Conservation (phyloP, 2,113 vertebrate genomes). For the Colistium nudipinnis region DNA sequence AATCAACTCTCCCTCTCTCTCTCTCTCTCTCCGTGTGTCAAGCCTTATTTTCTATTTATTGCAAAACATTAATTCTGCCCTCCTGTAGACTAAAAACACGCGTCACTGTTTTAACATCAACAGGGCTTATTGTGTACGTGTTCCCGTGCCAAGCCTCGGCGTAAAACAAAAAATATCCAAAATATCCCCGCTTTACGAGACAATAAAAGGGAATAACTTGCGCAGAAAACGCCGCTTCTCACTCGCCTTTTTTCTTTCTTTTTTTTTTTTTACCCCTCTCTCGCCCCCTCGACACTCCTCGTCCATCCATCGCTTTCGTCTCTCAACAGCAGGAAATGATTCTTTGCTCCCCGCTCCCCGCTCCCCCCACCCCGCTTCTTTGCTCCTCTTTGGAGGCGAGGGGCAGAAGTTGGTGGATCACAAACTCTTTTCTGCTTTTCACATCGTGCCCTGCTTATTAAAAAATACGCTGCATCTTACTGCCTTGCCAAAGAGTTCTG, state of each 20-base stretch:
- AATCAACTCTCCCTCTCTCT: no score
- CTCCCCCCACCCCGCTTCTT: constrained; percentile 29
- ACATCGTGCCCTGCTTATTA: constrained; percentile 65
- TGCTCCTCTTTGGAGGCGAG: constrained; percentile 57
- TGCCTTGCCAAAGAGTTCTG: constrained; percentile 11
- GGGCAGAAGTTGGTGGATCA: constrained; percentile 76
- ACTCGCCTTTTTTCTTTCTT: background rate
- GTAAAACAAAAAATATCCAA: constrained; percentile 12
- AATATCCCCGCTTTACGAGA: background rate
- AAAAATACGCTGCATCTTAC: constrained; percentile 37
- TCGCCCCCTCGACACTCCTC: constrained; percentile 24
- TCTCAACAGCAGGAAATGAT: constrained; percentile 74
- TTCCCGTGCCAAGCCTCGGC: constrained; percentile 14
- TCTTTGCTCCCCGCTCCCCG: constrained; percentile 49
- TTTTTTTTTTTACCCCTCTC: background rate
- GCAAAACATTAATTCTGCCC: constrained; percentile 33
- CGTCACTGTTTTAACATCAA: constrained; percentile 40
- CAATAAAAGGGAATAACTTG: constrained; percentile 31
- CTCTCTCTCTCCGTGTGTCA: no score
- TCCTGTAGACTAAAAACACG: constrained; percentile 25
- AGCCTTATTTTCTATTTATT: constrained; percentile 36
- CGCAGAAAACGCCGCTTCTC: constrained; percentile 26
- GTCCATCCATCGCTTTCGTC: constrained; percentile 62
- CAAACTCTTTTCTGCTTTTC: constrained; percentile 77
- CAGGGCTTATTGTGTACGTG: constrained; percentile 5